phyloP scores from a whole-genome alignment of 2,797 vertebrate genomes.

The Nannoperca australis region DNA sequence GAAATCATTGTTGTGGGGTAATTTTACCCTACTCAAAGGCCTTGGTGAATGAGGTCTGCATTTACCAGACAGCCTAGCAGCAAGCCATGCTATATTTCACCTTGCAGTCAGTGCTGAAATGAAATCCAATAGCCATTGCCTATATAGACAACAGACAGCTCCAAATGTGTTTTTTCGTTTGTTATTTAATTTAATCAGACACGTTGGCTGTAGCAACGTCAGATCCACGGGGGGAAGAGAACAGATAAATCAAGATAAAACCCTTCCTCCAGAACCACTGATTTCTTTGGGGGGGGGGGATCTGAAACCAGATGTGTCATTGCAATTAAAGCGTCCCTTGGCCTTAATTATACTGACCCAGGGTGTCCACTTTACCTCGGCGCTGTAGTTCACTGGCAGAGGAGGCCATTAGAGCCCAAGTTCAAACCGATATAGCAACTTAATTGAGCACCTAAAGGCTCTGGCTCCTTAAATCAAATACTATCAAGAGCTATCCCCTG shows the following conservation, averaged over 20 bases:
- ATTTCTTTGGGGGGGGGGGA: conserved; percentile 80
- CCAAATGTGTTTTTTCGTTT: conserved; percentile 68
- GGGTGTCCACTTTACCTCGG: conserved; percentile 86
- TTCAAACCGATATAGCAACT: conserved; percentile 97
- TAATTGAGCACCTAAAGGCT: conserved; percentile 99
- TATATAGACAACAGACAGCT: conserved; percentile 79
- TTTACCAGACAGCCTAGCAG: conserved; percentile 84
- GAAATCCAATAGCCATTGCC: conserved; percentile 83
- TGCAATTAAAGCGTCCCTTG: conserved; percentile 98
- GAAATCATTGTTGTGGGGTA: conserved; percentile 93
- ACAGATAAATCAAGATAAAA: conserved; percentile 78
- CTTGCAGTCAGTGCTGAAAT: conserved; percentile 80
- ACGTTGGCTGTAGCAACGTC: conserved; percentile 48
- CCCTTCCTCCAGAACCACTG: conserved; percentile 77
- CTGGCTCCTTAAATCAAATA: conserved; percentile 97
- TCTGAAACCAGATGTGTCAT: conserved; percentile 94
- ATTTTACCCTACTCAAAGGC: conserved; percentile 86
- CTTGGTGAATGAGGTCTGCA: conserved; percentile 81
- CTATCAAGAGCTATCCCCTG: conserved; percentile 91
- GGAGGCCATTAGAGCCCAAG: conserved; percentile 96
- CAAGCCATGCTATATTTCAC: conserved; percentile 84
- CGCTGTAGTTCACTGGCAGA: conserved; percentile 91
- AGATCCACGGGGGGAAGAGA: conserved; percentile 43
- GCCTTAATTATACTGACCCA: conserved; percentile 97
- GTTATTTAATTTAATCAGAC: conserved; percentile 79